Evolutionary conservation across 2,797 vertebrate species (phyloP).

Genomic region (Phataginus tetradactyla): DNA sequence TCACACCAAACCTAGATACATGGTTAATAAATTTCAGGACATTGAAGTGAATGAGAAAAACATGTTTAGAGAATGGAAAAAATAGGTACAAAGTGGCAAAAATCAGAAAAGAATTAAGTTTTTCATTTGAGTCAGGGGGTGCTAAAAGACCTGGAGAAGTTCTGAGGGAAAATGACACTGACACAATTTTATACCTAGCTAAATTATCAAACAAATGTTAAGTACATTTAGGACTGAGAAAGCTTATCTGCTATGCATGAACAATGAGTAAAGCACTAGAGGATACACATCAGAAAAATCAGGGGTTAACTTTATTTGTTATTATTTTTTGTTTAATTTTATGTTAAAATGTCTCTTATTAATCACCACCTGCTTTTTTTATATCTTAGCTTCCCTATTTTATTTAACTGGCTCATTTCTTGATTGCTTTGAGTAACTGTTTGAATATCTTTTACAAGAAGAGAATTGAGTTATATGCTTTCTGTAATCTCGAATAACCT

Average conservation of each 20-base stretch:
- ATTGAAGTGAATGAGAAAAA: not conserved
- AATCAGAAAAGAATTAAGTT: not conserved
- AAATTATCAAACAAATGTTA: not conserved
- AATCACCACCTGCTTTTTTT: not conserved
- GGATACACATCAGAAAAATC: not conserved
- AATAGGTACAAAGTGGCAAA: not conserved
- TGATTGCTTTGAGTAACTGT: not conserved
- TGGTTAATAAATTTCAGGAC: not conserved
- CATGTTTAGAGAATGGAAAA: not conserved
- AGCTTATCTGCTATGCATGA: not conserved
- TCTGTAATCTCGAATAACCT: not conserved
- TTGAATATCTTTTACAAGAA: not conserved
- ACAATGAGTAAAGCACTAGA: not conserved
- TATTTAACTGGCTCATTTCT: not conserved
- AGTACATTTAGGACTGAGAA: not conserved
- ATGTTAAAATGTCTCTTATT: not conserved
- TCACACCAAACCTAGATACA: not conserved
- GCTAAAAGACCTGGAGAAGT: not conserved
- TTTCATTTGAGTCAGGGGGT: not conserved
- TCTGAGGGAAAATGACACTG: not conserved
- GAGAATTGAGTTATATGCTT: not conserved
- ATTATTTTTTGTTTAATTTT: not conserved
- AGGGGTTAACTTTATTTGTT: not conserved
- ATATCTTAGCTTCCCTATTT: not conserved
- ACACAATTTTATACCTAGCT: not conserved